These are phyloP conservation scores for Quiscalus mexicanus DNA, from an alignment of 2,113 vertebrate genomes.

Conservation along the genomic window DNA sequence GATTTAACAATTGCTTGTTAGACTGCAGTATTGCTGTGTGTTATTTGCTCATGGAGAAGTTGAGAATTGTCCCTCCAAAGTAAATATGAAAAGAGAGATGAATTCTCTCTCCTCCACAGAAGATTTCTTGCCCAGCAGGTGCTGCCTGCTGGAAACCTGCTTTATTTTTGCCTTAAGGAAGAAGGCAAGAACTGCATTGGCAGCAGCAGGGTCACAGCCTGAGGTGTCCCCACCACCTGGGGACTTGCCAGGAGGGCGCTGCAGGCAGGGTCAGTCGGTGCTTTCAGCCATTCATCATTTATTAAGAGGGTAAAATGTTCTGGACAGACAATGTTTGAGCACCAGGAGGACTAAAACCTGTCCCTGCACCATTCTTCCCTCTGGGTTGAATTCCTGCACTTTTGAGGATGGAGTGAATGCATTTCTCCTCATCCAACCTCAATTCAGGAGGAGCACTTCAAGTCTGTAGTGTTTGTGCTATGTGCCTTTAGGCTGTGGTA, in stretches of 20 bases:
- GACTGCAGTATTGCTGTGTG: rapidly evolving
- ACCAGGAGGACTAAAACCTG: not conserved
- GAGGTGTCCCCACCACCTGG: not conserved
- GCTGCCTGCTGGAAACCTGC: not conserved
- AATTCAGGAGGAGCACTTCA: not conserved
- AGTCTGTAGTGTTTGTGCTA: not conserved
- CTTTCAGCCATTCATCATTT: not conserved
- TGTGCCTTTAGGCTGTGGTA: not conserved
- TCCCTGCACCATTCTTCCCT: not conserved
- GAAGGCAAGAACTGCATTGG: not conserved
- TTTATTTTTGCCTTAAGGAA: not conserved
- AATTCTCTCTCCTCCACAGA: not conserved
- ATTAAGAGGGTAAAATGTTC: not conserved
- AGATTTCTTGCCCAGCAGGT: not conserved
- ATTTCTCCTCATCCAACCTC: rapidly evolving
- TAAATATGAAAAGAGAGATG: not conserved
- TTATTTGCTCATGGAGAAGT: not conserved
- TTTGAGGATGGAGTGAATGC: not conserved
- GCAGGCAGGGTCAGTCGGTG: not conserved
- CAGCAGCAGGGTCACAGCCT: not conserved
- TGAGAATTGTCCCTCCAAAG: not conserved
- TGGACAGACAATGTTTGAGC: not conserved
- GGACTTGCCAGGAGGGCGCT: not conserved
- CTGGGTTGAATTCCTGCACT: not conserved
- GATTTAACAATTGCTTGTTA: not conserved